Evolutionary conservation across 2,888 invertebrate species (phyloP).

Genomic region (Drosophila vallismaia): DNA sequence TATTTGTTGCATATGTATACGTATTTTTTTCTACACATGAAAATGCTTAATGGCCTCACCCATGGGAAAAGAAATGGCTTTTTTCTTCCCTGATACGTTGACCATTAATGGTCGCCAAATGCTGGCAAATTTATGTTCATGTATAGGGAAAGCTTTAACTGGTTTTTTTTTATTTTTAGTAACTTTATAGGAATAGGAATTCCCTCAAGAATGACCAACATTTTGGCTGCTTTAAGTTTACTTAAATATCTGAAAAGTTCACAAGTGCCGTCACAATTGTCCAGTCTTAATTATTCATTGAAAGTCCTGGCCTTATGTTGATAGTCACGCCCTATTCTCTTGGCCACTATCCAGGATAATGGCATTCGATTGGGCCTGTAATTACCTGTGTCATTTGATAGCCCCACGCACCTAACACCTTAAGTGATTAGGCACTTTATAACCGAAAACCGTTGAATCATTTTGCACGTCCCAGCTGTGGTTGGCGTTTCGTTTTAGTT

Average conservation of each 20-base stretch:
- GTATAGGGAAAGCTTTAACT: conserved; percentile 25
- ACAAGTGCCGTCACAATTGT: background rate
- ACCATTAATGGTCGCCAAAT: conserved; percentile 53
- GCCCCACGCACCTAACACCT: conserved; percentile 46
- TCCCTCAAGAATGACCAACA: no score
- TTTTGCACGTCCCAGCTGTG: conserved; percentile 56
- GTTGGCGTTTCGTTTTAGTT: conserved; percentile 39
- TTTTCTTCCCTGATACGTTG: conserved; percentile 40
- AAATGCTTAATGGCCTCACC: conserved; percentile 34
- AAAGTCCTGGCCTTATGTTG: background rate
- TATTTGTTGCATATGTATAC: conserved; percentile 42
- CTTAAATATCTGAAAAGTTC: background rate
- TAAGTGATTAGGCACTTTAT: conserved; percentile 58
- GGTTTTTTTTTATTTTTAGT: background rate
- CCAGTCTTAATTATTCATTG: conserved; percentile 34
- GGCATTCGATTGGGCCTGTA: conserved; percentile 33
- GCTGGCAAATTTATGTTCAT: conserved; percentile 45
- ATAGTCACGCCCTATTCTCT: conserved; percentile 29
- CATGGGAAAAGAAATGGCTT: conserved; percentile 8
- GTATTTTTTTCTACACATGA: conserved; percentile 14
- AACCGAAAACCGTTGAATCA: conserved; percentile 49
- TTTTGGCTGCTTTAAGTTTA: background rate
- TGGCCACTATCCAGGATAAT: conserved; percentile 39
- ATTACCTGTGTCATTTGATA: conserved; percentile 54
- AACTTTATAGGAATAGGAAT: no score